Evolutionary conservation across 2,888 invertebrate genomes (phyloP).

Genomic region (Sarcophaga variegata): DNA sequence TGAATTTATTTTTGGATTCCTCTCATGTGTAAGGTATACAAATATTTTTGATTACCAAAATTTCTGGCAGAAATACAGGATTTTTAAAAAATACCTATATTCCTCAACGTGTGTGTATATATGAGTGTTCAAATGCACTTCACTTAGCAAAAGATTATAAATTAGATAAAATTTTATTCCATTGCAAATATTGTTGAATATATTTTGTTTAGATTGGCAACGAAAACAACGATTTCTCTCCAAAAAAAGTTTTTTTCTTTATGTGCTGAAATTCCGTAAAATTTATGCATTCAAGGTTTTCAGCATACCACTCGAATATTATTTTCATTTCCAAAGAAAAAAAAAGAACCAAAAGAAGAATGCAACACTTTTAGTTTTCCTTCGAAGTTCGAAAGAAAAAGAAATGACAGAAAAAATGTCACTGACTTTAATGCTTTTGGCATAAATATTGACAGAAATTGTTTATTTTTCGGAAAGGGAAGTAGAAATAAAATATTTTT

Average conservation of each 20-base stretch:
- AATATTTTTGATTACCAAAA: too few relatives aligned
- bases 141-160: not conserved
- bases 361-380: slow-evolving; percentile 19
- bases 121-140: too few relatives aligned
- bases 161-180: not conserved
- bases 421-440: slow-evolving; percentile 32
- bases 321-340: not conserved
- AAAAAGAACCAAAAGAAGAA: not conserved
- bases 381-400: not conserved
- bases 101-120: not conserved
- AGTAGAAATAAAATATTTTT: slow-evolving; percentile 19
- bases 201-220: slow-evolving; percentile 9
- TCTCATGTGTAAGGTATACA: too few relatives aligned
- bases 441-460: slow-evolving; percentile 32
- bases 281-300: slow-evolving; percentile 12
- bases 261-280: not conserved
- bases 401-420: not conserved
- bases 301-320: not conserved
- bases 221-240: not conserved
- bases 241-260: not conserved
- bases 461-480: not conserved
- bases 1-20: too few relatives aligned
- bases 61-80: too few relatives aligned
- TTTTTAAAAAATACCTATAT: too few relatives aligned
- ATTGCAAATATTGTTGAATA: slow-evolving; percentile 5